These are phyloP conservation scores for Neoascia interrupta DNA, from an alignment of 2,888 invertebrate species.

Conservation along the genomic window DNA sequence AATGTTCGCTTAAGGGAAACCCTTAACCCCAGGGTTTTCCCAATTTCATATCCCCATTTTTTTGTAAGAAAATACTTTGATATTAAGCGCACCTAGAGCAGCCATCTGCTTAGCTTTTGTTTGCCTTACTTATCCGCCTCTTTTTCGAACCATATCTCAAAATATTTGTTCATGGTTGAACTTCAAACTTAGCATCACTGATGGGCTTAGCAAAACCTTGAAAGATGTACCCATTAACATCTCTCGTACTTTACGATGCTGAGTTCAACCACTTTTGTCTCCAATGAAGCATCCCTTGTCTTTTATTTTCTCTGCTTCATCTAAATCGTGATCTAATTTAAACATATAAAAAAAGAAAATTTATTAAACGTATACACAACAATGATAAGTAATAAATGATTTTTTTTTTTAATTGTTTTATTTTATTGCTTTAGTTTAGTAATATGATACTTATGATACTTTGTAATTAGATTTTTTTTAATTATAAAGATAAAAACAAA, in stretches of 20 bases:
- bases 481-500: conserved; percentile 51
- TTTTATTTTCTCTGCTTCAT: conserved; percentile 40
- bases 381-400: conserved; percentile 42
- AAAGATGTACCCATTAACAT: too few species aligned
- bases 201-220: too few species aligned
- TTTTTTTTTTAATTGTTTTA: conserved; percentile 47
- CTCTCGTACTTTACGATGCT: too few species aligned
- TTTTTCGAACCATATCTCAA: conserved; percentile 14
- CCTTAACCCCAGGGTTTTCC: neutral
- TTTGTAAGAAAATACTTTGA: conserved; percentile 21
- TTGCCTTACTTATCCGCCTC: neutral
- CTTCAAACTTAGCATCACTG: too few species aligned
- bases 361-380: conserved; percentile 39
- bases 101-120: conserved; percentile 3
- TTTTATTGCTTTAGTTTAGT: conserved; percentile 58
- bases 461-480: conserved; percentile 62
- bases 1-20: conserved; percentile 13
- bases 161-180: too few species aligned
- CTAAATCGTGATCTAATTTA: conserved; percentile 54
- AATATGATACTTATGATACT: conserved; percentile 51
- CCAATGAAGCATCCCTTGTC: conserved; percentile 39
- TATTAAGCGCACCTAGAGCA: conserved; percentile 31
- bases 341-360: conserved; percentile 11
- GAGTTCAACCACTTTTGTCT: too few species aligned
- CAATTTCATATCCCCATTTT: conserved; percentile 15